phyloP scores from a whole-genome alignment of 2,113 vertebrate species.

The Centrocercus urophasianus region DNA sequence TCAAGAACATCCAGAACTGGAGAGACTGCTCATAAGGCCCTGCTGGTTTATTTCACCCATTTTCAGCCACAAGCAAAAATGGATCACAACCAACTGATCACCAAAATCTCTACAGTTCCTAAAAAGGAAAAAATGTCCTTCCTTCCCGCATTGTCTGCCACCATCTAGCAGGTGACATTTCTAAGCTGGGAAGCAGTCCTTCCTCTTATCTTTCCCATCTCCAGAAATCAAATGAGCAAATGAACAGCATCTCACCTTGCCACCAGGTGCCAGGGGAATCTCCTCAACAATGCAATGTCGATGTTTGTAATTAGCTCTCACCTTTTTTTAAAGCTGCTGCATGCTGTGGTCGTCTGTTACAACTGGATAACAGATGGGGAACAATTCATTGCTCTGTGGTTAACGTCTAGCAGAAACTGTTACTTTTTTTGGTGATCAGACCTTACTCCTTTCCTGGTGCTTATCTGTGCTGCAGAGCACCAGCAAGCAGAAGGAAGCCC shows the following conservation, averaged over 20 bases:
- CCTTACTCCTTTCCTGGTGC: not conserved
- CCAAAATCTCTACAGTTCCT: not conserved
- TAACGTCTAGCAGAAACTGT: not conserved
- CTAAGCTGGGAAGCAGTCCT: not conserved
- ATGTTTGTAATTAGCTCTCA: not conserved
- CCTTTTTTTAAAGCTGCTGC: not conserved
- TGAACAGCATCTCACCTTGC: not conserved
- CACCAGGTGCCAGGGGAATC: not conserved
- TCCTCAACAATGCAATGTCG: not conserved
- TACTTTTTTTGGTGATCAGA: not conserved
- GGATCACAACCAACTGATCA: constrained; percentile 3
- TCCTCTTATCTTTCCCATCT: not conserved
- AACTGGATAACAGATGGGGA: not conserved
- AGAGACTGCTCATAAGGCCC: not conserved
- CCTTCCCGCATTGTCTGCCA: not conserved
- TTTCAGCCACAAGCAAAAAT: not conserved
- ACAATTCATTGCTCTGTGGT: not conserved
- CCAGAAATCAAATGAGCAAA: not conserved
- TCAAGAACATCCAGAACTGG: constrained; percentile 8
- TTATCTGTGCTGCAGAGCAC: not conserved
- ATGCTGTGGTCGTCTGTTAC: not conserved
- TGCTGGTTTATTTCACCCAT: not conserved
- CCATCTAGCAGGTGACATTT: not conserved
- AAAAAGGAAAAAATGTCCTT: not conserved
- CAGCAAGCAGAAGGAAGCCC: not conserved